Conservation (phyloP, 2,797 vertebrate genomes). For the Coccyzus lansbergi region DNA sequence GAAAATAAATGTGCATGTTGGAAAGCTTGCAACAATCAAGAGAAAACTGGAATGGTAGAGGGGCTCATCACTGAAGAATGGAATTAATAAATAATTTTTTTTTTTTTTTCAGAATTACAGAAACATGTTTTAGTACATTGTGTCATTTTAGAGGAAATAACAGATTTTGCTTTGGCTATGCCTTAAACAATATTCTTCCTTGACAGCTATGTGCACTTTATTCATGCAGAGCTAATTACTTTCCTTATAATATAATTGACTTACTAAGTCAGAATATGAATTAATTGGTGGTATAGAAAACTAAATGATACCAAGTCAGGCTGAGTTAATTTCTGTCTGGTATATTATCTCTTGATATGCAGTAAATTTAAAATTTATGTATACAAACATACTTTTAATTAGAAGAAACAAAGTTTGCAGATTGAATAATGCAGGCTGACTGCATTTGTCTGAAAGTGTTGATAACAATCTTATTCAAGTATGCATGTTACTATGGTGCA, state of each 20-base stretch:
- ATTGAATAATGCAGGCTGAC: background rate
- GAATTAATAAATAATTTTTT: slow-evolving; percentile 1
- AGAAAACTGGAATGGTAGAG: background rate
- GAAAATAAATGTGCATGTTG: background rate
- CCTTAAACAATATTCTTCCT: slow-evolving; percentile 40
- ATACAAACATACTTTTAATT: slow-evolving; percentile 26
- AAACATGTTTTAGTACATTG: background rate
- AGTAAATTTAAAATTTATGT: slow-evolving; percentile 13
- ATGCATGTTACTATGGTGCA: background rate
- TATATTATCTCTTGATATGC: slow-evolving; percentile 35
- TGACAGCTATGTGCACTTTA: slow-evolving; percentile 41
- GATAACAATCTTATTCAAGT: background rate
- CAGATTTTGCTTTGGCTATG: background rate
- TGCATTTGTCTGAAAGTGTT: background rate
- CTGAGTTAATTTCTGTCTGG: slow-evolving; percentile 49
- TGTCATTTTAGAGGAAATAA: background rate
- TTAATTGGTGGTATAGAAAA: slow-evolving; percentile 68
- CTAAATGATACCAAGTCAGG: slow-evolving; percentile 54
- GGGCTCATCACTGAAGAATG: background rate
- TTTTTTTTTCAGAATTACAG: background rate
- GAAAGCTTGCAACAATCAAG: background rate
- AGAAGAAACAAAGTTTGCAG: slow-evolving; percentile 6
- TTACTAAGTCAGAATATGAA: slow-evolving; percentile 66
- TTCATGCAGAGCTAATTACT: slow-evolving; percentile 68
- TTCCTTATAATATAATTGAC: slow-evolving; percentile 49